These are phyloP conservation scores for Syngnathus rostellatus DNA, from an alignment of 2,797 vertebrate species.

Conservation along the genomic window DNA sequence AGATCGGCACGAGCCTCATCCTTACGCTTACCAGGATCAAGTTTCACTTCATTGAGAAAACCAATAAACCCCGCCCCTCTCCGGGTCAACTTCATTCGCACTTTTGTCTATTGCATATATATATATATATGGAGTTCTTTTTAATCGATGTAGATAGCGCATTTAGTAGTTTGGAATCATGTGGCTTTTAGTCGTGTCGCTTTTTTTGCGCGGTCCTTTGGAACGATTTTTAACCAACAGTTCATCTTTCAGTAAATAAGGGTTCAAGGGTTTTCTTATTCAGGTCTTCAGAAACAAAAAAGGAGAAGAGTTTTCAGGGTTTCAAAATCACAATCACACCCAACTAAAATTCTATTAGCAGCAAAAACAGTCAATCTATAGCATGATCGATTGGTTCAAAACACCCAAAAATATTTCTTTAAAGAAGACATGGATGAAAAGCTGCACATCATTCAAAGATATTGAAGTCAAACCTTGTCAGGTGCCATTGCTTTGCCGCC, in stretches of 20 bases:
- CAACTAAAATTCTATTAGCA: no score
- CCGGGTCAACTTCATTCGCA: constrained; percentile 26
- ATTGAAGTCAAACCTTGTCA: not conserved
- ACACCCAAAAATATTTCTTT: not conserved
- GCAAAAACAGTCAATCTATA: no score
- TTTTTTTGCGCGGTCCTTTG: constrained; percentile 53
- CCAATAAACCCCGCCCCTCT: constrained; percentile 42
- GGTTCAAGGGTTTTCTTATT: no score
- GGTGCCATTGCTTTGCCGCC: not conserved
- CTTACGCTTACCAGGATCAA: constrained; percentile 39
- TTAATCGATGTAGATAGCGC: constrained; percentile 54
- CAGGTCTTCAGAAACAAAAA: no score
- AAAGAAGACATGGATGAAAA: not conserved
- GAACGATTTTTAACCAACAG: constrained; percentile 64
- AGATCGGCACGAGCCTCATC: constrained; percentile 8
- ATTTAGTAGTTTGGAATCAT: constrained; percentile 33
- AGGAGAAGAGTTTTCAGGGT: no score
- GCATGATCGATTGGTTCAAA: not conserved
- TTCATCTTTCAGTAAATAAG: no score
- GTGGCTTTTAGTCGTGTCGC: constrained; percentile 61
- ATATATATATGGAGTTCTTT: constrained; percentile 23
- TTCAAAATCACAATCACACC: no score
- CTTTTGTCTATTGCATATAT: not conserved
- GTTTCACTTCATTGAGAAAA: constrained; percentile 76
- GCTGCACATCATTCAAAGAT: not conserved